phyloP scores from a whole-genome alignment of 2,797 vertebrate species.

The Oreonectes daqikongensis region DNA sequence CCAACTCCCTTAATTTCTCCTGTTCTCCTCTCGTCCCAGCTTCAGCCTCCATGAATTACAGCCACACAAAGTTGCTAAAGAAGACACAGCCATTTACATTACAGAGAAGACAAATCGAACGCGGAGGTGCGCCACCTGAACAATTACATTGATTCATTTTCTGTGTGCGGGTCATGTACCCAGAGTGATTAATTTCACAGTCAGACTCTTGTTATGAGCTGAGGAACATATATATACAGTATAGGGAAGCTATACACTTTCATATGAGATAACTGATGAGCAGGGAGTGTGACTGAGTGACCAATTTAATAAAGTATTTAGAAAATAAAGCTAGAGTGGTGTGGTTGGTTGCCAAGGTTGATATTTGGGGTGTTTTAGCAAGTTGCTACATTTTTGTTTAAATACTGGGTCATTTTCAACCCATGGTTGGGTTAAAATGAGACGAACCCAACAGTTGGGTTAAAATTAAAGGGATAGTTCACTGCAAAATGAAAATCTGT shows the following conservation, averaged over 20 bases:
- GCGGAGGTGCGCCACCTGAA: conserved; percentile 18
- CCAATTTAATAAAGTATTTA: no score
- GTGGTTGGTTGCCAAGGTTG: not conserved
- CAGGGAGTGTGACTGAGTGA: no score
- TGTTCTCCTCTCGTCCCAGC: conserved; percentile 14
- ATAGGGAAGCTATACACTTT: not conserved
- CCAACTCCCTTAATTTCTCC: conserved; percentile 7
- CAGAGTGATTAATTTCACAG: conserved; percentile 27
- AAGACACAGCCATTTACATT: conserved; percentile 31
- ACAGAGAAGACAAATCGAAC: conserved; percentile 6
- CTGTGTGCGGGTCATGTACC: not conserved
- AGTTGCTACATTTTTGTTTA: no score
- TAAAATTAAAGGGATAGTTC: no score
- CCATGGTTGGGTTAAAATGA: no score
- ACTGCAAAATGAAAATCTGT: no score
- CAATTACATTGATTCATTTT: conserved; percentile 40
- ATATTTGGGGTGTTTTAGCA: not conserved
- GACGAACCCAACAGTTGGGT: no score
- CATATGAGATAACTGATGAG: not conserved
- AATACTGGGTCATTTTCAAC: no score
- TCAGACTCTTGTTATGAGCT: not conserved
- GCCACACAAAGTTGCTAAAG: conserved; percentile 15
- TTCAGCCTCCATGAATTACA: conserved; percentile 4
- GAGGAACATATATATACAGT: not conserved
- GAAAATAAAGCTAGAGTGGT: not conserved